Evolutionary conservation across 1,140 invertebrate genomes (phyloP), one percentile per base, ranked within the genome.

Genomic region (Aethina tumida): DNA sequence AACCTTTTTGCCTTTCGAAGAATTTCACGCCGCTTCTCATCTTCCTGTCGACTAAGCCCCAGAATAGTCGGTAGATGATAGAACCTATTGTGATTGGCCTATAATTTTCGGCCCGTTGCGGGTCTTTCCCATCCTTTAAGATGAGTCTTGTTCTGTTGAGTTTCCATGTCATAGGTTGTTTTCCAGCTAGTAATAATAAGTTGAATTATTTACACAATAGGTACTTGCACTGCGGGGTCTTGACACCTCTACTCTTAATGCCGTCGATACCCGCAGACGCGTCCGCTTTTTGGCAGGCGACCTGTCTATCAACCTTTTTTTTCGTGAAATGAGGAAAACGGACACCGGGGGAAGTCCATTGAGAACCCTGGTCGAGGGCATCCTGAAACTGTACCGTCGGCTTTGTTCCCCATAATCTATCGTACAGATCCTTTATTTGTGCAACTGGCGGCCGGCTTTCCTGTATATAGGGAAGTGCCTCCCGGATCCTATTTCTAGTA

Each of bases 111-210:
- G n/a, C n/a, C n/a, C n/a, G n/a, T n/a, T n/a, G n/a, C n/a, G n/a
- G n/a, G n/a, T n/a, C n/a, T n/a, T n/a, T n/a, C n/a, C n/a, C n/a
- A n/a, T n/a, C n/a, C n/a, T n/a, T n/a, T n/a, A n/a, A n/a, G n/a
- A n/a, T 46, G 9, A 61, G 40, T 0, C 48, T 51, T 0, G 51
- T 57, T 3, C 46, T 34, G 25, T 60, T 55, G 10, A 19, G 30
- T 19, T 28, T 46, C 53, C 51, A 58, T 2, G 7, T 27, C 1
- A 16, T 20, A n/a, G 56, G 53, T 9, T 37, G 33, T 5, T 34
- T 3, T 0, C 34, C 38, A n/a, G 29, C 22, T 1, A 44, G 1
- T 17, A 45, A 10, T n/a, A 40, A 7, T 0, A 45, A 9, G 18
- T 45, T 45, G 18, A 20, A 37, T n/a, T n/a, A n/a, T n/a, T n/a